Base-by-base conservation (phyloP, 2,888 invertebrate species). In the Conops quadrifasciatus region DNA sequence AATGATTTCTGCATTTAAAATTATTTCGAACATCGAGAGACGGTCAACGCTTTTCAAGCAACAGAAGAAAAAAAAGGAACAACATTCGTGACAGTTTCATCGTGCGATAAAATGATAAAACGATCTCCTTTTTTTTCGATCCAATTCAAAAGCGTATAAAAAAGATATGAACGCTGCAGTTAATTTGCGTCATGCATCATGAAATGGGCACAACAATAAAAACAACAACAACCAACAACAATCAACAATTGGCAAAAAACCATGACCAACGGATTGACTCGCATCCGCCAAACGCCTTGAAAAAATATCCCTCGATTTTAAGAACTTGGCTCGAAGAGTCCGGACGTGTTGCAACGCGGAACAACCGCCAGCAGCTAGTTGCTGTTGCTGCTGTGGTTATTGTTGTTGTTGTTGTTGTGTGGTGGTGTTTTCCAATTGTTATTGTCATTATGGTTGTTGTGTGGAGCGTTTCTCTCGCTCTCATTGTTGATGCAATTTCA, bases 241-340 rank as follows among this genome's bases (percentile, higher is more conserved):
- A 47, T 45, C 16, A 21, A 59, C 26, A 36, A 36, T 7, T 5
- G 63, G 24, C n/a, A 73, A 74, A 73, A 71, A 74, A 71, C 67
- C 64, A 28, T 51, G 28, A 60, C 36, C 30, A 28, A 47, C 60
- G 53, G 65, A 36, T 36, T 36, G 43, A 59, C 30, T 67, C 62
- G 36, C 67, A 64, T 69, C 62, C 60, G 51, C 47, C 28, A n/a
- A 60, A 30, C 47, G 30, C 62, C 36, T 21, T 58, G 59, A 66
- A 62, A 66, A 16, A 59, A 71, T 71, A 72, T 71, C 73, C 70
- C 73, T 74, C 66, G 13, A 19, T 19, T 1, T 59, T 62, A 11
- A 28, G 3, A 28, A 7, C 62, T 67, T 21, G 36, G 19, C 58
- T 65, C 45, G 26, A 65, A 47, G 58, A 56, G 47, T 43, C 49